Conservation (phyloP, 2,797 vertebrate species). For the Varecia variegata region DNA sequence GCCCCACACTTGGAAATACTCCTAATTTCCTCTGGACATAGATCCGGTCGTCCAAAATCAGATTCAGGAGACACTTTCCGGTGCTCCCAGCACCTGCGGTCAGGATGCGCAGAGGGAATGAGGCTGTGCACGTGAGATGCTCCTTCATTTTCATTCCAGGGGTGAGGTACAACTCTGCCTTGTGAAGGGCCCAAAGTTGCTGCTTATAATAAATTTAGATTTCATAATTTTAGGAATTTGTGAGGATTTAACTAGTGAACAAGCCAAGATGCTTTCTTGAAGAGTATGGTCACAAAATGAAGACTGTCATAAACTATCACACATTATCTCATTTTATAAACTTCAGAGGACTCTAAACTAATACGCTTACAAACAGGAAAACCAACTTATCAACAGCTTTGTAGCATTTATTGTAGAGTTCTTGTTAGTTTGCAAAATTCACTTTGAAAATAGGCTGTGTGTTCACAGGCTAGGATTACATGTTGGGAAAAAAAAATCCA, state of each 20-base stretch:
- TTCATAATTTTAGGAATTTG: neutral
- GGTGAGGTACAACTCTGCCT: neutral
- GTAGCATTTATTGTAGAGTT: neutral
- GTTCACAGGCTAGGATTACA: slow-evolving; percentile 60
- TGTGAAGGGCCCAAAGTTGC: neutral
- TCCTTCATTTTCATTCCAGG: neutral
- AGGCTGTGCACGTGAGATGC: neutral
- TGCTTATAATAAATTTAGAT: neutral
- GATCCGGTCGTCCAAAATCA: neutral
- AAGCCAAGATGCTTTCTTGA: neutral
- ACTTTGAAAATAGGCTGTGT: slow-evolving; percentile 54
- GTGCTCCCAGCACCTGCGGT: neutral
- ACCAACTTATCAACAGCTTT: neutral
- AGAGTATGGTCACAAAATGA: neutral
- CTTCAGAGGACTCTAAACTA: neutral
- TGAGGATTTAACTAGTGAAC: neutral
- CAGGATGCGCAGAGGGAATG: neutral
- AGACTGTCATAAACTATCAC: neutral
- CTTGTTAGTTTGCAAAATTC: slow-evolving; percentile 33
- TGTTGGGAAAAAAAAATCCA: slow-evolving; percentile 32
- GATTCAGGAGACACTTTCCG: neutral
- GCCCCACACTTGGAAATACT: neutral
- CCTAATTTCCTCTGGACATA: neutral
- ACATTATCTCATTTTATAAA: neutral
- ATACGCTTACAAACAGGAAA: neutral